These are phyloP conservation scores for Hippasteria phrygiana DNA, from an alignment of 53 echinoderm and acorn worm genomes.

Conservation along the genomic window DNA sequence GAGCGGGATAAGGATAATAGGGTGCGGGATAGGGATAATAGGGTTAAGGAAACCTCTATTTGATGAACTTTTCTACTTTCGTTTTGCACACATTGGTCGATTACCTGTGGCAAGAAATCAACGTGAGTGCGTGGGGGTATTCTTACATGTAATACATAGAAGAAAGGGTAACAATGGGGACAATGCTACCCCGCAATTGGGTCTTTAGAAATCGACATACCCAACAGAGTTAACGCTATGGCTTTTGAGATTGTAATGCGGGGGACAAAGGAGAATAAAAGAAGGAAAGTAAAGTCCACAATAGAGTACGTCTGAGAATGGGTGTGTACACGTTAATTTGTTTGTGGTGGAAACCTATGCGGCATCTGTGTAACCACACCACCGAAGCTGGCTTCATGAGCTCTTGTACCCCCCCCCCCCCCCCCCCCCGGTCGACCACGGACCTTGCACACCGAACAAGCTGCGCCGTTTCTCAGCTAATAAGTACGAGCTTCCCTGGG, in stretches of 20 bases:
- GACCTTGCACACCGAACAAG: neutral
- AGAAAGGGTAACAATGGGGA: no score
- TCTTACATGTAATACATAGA: neutral
- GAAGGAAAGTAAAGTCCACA: no score
- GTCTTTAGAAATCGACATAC: no score
- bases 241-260: no score
- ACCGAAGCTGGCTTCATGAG: neutral
- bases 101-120: neutral
- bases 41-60: neutral
- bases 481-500: neutral
- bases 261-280: no score
- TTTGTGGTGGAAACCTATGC: neutral
- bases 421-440: neutral
- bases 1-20: no score
- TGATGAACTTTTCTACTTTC: neutral
- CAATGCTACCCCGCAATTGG: no score
- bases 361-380: neutral
- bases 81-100: neutral
- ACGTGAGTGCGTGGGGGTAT: no score
- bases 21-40: no score
- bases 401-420: neutral
- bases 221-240: no score
- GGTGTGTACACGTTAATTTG: neutral
- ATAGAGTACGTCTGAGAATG: no score
- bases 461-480: neutral